Percentiles rank a stretch among this genome's conserved stretches.
phyloP scores from a whole-genome alignment of 2,888 invertebrate species.

The Nezara viridula region DNA sequence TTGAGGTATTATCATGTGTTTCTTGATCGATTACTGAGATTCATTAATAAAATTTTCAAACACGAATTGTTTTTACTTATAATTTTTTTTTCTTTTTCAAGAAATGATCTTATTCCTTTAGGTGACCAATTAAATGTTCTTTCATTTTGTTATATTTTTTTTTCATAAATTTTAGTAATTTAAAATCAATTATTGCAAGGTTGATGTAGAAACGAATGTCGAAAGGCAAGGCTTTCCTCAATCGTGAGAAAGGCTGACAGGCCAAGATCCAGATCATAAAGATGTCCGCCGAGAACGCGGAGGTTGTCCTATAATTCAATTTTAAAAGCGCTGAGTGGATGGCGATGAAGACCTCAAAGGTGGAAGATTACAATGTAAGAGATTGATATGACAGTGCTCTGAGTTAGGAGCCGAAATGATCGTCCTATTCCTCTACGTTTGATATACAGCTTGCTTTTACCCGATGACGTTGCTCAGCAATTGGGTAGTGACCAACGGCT shows the following conservation, averaged over 20 bases:
- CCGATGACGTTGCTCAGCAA: neutral
- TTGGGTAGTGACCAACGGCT: neutral
- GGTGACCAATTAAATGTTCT: too few relatives aligned
- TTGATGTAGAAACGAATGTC: too few relatives aligned
- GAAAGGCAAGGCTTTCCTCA: neutral
- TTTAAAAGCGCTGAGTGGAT: neutral
- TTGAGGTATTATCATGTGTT: too few relatives aligned
- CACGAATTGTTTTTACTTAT: too few relatives aligned
- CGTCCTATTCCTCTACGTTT: neutral
- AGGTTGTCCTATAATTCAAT: constrained; percentile 7
- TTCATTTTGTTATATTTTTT: too few relatives aligned
- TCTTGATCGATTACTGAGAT: too few relatives aligned
- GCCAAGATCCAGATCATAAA: neutral
- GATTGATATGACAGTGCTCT: neutral
- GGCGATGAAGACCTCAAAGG: constrained; percentile 19
- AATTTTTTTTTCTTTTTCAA: too few relatives aligned
- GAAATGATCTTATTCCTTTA: too few relatives aligned
- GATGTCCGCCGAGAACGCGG: neutral
- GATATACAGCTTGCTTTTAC: neutral
- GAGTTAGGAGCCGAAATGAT: neutral
- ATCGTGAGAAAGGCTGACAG: neutral
- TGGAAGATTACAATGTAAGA: neutral
- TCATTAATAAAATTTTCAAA: too few relatives aligned
- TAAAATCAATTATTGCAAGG: too few relatives aligned
- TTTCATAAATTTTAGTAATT: too few relatives aligned